phyloP scores from a whole-genome alignment of 1,140 invertebrate species.

The Metaphire vulgaris region DNA sequence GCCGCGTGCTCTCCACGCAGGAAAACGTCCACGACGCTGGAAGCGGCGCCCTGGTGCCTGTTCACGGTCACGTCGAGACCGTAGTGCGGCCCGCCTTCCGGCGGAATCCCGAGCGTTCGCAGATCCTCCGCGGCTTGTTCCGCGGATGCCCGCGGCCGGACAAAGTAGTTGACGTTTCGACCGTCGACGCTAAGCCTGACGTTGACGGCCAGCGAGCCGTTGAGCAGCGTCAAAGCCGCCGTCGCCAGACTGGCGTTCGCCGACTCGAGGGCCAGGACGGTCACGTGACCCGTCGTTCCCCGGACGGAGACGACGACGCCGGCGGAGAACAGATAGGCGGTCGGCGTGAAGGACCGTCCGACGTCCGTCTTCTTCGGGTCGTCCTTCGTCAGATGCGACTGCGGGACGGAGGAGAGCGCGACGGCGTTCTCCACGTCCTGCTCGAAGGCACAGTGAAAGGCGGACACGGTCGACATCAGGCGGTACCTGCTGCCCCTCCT shows the following conservation, averaged over 20 bases:
- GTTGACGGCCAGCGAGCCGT: conserved; percentile 77
- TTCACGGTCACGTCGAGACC: conserved; percentile 90
- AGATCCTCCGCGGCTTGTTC: conserved; percentile 80
- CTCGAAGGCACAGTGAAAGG: conserved; percentile 50
- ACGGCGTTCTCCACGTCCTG: conserved; percentile 47
- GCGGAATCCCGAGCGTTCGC: conserved; percentile 60
- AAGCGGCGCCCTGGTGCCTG: conserved; percentile 39
- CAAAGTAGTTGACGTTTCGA: conserved; percentile 90
- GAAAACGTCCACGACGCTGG: conserved; percentile 59
- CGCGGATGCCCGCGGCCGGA: conserved; percentile 81
- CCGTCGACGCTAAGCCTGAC: conserved; percentile 82
- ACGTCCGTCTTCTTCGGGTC: not conserved
- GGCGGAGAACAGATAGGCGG: conserved; percentile 71
- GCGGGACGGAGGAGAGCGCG: conserved; percentile 43
- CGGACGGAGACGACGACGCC: conserved; percentile 78
- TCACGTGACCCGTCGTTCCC: conserved; percentile 71
- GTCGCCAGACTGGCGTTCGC: conserved; percentile 71
- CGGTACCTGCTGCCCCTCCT: conserved; percentile 55
- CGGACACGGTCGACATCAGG: conserved; percentile 54
- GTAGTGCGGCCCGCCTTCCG: conserved; percentile 40
- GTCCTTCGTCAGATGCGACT: conserved; percentile 27
- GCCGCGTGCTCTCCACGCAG: conserved; percentile 79
- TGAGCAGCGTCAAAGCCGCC: conserved; percentile 86
- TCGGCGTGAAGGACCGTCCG: conserved; percentile 32
- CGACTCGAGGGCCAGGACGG: conserved; percentile 71